Evolutionary conservation across 2,113 vertebrate species (phyloP).

Genomic region (Gopherus flavomarginatus): DNA sequence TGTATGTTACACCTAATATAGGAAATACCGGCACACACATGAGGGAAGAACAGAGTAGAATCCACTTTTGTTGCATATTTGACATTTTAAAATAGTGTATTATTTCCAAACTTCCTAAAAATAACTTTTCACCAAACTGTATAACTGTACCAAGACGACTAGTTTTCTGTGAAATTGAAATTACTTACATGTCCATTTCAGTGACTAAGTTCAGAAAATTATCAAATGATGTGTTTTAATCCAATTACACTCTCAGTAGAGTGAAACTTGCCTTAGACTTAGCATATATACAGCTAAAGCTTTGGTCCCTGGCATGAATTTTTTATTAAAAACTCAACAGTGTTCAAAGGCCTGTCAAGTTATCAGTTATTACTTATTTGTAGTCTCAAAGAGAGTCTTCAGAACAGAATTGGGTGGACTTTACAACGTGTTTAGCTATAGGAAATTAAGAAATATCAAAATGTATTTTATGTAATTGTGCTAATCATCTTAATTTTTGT

Average conservation of each 20-base stretch:
- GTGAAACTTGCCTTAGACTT: constrained; percentile 45
- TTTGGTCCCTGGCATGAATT: constrained; percentile 53
- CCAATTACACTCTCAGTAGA: constrained; percentile 74
- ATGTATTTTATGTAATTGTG: background rate
- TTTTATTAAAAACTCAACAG: constrained; percentile 34
- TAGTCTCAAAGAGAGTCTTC: background rate
- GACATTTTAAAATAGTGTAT: background rate
- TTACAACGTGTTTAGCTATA: background rate
- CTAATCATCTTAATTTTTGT: background rate
- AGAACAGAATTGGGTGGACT: background rate
- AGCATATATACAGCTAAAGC: background rate
- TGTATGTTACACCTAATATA: background rate
- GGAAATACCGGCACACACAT: background rate
- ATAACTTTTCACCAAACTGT: background rate
- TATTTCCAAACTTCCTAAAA: constrained; percentile 31
- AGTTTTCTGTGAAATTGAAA: constrained; percentile 76
- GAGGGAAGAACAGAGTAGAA: background rate
- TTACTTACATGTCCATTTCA: constrained; percentile 69
- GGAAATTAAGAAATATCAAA: background rate
- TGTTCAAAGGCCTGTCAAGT: constrained; percentile 49
- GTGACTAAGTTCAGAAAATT: constrained; percentile 77
- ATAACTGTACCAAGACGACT: background rate
- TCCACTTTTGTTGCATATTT: background rate
- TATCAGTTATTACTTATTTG: constrained; percentile 2
- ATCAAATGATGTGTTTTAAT: constrained; percentile 78